Evolutionary conservation across 2,797 vertebrate genomes (phyloP).

Genomic region (Propithecus perrieri): DNA sequence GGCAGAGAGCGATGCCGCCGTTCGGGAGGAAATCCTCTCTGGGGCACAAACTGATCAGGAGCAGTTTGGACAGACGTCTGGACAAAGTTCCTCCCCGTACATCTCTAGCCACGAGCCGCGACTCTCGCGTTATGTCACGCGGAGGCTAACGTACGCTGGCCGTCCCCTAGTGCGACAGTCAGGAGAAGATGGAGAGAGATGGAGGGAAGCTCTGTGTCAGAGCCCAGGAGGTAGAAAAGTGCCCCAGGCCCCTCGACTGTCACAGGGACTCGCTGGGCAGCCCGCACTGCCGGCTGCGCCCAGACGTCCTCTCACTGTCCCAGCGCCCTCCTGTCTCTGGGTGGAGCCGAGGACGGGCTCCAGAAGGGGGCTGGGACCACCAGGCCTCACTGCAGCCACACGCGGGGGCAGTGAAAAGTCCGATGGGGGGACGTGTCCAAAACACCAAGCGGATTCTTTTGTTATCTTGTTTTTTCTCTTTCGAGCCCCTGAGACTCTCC

Average conservation of each 20-base stretch:
- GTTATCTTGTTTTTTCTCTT: too few relatives aligned
- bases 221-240: fast-evolving
- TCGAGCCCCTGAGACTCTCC: neutral
- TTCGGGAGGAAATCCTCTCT: too few relatives aligned
- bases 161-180: neutral
- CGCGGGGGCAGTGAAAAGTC: fast-evolving
- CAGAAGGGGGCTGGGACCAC: neutral
- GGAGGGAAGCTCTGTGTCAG: fast-evolving
- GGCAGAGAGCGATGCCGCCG: fast-evolving
- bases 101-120: fast-evolving
- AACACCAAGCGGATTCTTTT: too few relatives aligned
- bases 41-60: neutral
- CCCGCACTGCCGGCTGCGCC: neutral
- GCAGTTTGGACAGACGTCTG: fast-evolving
- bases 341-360: fast-evolving
- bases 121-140: fast-evolving
- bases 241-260: too few relatives aligned
- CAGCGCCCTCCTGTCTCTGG: fast-evolving
- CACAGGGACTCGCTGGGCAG: neutral
- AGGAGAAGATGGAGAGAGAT: neutral
- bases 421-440: neutral
- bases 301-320: fast-evolving
- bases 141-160: fast-evolving
- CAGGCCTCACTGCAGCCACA: neutral
- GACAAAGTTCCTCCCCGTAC: fast-evolving